Base-by-base conservation (phyloP, 2,888 invertebrate species). In the Drosophila conformis region DNA sequence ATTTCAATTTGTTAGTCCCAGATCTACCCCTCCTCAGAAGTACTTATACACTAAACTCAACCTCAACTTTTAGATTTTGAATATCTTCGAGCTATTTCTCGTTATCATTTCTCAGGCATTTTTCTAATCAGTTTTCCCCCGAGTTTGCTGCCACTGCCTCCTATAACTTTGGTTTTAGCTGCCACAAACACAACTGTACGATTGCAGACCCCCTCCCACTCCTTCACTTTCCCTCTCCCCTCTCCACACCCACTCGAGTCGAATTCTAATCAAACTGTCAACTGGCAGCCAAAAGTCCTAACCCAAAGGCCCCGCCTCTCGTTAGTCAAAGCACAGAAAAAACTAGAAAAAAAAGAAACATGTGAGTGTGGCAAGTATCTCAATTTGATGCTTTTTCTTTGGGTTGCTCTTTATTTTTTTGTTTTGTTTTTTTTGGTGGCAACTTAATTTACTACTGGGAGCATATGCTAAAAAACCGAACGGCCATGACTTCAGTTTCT, bases 381-480 rank as follows among this genome's bases (percentile, higher is more conserved):
- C 72, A 79, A 80, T 80, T 80, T 76, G 61, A 62, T 76, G 64
- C 27, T 25, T 31, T 61, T 57, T 25, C 33, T 68, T 56, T 35
- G 59, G 60, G 29, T 48, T 40, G 51, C 21, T 25, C 8, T 56
- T 33, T 29, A 31, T 33, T n/a, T 31, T 27, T 54, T 38, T 54
- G 48, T 52, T 40, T n/a, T 33, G 33, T 33, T 25, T 38, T 31
- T 51, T 42, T 73, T 58, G 35, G 35, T 60, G 56, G 53, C 65
- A 77, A 71, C 83, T 83, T 76, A 71, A 71, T 84, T 83, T 77
- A 72, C 80, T 84, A 57, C 71, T 58, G 88, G 80, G 83, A 84
- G 70, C 80, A 83, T 82, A 85, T 87, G 86, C 84, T 87, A 89
- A 87, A 87, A 87, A 87, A 80, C 78, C 74, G 78, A 83, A 78